Conservation (phyloP, 1,140 invertebrate species). For the Cydia fagiglandana region DNA sequence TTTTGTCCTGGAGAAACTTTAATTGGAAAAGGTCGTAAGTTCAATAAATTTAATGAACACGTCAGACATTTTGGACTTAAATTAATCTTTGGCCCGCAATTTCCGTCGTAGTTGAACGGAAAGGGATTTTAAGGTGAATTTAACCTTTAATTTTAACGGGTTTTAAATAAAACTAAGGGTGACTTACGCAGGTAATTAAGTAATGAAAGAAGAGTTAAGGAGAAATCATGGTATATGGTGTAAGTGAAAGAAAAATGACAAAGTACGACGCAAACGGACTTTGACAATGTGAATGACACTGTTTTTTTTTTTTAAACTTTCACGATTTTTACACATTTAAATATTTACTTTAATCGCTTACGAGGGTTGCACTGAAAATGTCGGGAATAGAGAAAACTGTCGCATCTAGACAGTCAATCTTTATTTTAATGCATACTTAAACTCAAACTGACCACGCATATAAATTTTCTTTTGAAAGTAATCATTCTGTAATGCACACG, state of each 20-base stretch:
- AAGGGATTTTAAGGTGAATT: constrained; percentile 29
- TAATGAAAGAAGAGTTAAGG: constrained; percentile 39
- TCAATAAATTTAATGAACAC: not conserved
- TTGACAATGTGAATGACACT: too few relatives aligned
- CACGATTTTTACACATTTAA: too few relatives aligned
- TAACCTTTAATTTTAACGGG: constrained; percentile 33
- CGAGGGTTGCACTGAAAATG: too few relatives aligned
- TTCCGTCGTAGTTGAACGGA: constrained; percentile 31
- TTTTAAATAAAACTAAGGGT: constrained; percentile 38
- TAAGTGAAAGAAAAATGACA: not conserved
- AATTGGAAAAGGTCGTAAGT: not conserved
- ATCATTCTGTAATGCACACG: too few relatives aligned
- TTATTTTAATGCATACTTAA: too few relatives aligned
- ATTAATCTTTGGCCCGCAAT: constrained; percentile 22
- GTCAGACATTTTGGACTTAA: not conserved
- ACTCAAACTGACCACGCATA: too few relatives aligned
- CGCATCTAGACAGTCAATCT: too few relatives aligned
- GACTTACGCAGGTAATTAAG: constrained; percentile 33
- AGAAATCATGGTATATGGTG: constrained; percentile 33
- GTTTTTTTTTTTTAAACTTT: too few relatives aligned
- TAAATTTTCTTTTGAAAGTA: too few relatives aligned
- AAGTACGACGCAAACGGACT: too few relatives aligned
- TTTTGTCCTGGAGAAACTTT: not conserved
- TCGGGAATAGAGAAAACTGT: too few relatives aligned
- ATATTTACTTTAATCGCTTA: too few relatives aligned